A percentile compares a stretch with the other conserved stretches of the same genome.
phyloP scores from a whole-genome alignment of 2,113 vertebrate genomes.

The Eleginops maclovinus region DNA sequence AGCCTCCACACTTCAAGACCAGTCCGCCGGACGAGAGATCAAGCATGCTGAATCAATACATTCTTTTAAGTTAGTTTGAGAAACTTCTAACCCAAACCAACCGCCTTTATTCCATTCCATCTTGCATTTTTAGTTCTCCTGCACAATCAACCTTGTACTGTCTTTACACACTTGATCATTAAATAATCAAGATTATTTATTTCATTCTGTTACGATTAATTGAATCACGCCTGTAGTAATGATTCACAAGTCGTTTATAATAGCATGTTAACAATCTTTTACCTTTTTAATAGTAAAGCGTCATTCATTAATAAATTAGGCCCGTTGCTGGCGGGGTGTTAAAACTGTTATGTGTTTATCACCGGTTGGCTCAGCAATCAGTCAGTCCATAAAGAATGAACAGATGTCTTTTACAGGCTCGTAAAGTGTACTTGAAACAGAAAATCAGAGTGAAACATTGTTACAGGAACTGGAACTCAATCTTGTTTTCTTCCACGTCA shows the following conservation, averaged over 20 bases:
- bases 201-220: constrained; percentile 8
- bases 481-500: constrained; percentile 8
- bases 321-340: constrained; percentile 16
- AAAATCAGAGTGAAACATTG: constrained; percentile 5
- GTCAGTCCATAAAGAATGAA: constrained; percentile 54
- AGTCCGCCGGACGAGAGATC: constrained; percentile 45
- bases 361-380: constrained; percentile 49
- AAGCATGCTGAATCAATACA: constrained; percentile 53
- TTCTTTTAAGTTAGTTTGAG: constrained; percentile 60
- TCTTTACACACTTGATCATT: constrained; percentile 1
- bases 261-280: constrained; percentile 29
- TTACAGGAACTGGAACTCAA: constrained; percentile 2
- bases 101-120: constrained; percentile 18
- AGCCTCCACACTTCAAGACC: constrained; percentile 21
- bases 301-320: constrained; percentile 44
- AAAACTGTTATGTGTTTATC: constrained; percentile 55
- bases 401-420: constrained; percentile 59
- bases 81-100: constrained; percentile 39
- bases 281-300: constrained; percentile 40
- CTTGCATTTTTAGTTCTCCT: constrained; percentile 5
- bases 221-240: constrained; percentile 15
- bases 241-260: constrained; percentile 32
- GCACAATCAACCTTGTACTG: not conserved
- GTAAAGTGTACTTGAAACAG: constrained; percentile 51
- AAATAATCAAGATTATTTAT: constrained; percentile 24